These are phyloP conservation scores for Unio delphinus DNA, from an alignment of 2,888 invertebrate genomes.

Conservation along the genomic window DNA sequence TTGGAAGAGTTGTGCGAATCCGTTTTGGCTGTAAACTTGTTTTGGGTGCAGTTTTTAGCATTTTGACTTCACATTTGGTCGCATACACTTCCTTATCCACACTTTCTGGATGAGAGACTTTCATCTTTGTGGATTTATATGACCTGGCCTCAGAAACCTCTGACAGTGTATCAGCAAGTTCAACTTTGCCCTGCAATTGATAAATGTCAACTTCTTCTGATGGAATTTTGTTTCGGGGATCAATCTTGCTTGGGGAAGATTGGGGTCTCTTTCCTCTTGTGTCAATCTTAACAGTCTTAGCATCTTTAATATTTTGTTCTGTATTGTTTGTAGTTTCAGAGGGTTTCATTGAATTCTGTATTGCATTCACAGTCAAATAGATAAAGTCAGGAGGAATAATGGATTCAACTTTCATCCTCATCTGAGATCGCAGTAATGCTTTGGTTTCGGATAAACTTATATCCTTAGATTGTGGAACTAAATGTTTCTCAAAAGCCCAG, in stretches of 20 bases:
- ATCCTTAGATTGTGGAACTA: constrained; percentile 52
- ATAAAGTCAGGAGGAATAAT: constrained; percentile 68
- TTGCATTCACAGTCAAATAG: constrained; percentile 66
- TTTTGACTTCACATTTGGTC: constrained; percentile 47
- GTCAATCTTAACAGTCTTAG: constrained; percentile 16
- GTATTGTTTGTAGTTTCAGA: constrained; percentile 57
- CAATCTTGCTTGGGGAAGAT: constrained; percentile 67
- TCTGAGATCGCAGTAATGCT: constrained; percentile 66
- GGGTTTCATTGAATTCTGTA: constrained; percentile 59
- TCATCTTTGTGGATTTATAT: constrained; percentile 43
- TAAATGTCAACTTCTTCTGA: constrained; percentile 55
- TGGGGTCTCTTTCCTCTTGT: constrained; percentile 49
- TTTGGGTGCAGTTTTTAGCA: constrained; percentile 39
- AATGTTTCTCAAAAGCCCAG: constrained; percentile 68
- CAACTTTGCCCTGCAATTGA: constrained; percentile 36
- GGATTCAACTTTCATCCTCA: constrained; percentile 60
- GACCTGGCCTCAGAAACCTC: constrained; percentile 51
- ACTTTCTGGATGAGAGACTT: constrained; percentile 36
- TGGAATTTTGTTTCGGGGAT: constrained; percentile 63
- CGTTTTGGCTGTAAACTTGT: constrained; percentile 53
- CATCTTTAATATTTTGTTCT: constrained; percentile 42
- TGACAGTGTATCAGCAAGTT: constrained; percentile 40
- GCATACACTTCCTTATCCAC: constrained; percentile 48
- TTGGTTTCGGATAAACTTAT: constrained; percentile 66
- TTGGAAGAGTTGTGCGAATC: constrained; percentile 59